Evolutionary conservation across 2,888 invertebrate species (phyloP), one percentile per base, ranked within the genome.

Genomic region (Cataglyphis rosenhaueri): DNA sequence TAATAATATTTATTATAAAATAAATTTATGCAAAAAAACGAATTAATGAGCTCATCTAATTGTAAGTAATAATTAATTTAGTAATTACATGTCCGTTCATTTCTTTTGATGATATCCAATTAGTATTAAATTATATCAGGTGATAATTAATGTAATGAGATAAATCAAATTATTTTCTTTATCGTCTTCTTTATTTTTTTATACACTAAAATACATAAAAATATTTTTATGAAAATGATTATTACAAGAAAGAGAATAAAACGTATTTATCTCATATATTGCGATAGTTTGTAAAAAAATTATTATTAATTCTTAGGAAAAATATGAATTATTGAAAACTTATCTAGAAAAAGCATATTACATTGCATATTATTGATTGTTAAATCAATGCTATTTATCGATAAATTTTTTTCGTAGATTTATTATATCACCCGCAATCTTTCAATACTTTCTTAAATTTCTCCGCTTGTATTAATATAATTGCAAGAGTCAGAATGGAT

Each of bases 11-110:
- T 66, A 76, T 66, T 55, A 29, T 29, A 32, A 0, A 64, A 65
- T 55, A 41, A 55, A 78, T 32, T 75, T 52, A 64, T n/a, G 41
- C 25, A 66, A 35, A 21, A 21, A 68, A 55, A 48, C 18, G 10
- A 12, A 48, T 65, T 76, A 76, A 66, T 76, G 29, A 78, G 32
- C 8, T 62, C 21, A 41, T 66, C 41, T 44, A 44, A 44, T 25
- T 35, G 18, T 76, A n/a, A 25, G 8, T n/a, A 76, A 65, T 76
- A 66, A 78, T 78, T 68, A 78, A 78, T 59, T 68, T 21, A 68
- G 12, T 66, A 76, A 76, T 66, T 78, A 78, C 10, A 68, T 18
- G 48, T 62, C 15, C 29, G 41, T 32, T 68, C 29, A 32, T 59
- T 68, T 78, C 57, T 68, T 57, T 78, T 78, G 21, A 68, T 12